Evolutionary conservation across 2,797 vertebrate genomes (phyloP), one percentile per base, ranked within the genome.

Genomic region (Sebastes hubbsi): DNA sequence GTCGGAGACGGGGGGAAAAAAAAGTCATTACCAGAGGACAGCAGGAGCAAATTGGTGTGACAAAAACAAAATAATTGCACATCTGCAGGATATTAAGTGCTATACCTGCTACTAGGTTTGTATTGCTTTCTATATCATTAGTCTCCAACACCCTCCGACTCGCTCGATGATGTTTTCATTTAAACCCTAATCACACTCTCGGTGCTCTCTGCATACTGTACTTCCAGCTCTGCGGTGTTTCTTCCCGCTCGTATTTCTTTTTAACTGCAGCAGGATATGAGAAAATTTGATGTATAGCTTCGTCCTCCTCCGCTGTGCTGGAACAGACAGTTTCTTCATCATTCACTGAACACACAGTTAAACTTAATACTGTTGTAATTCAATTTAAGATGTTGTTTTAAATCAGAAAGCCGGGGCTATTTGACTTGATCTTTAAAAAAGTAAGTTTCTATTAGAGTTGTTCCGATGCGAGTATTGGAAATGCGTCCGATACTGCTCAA

Each of bases 121-220:
- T 76, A 52, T 80, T 72, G 74, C 72, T 77, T 64, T 75, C 77
- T 65, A 0, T 81, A 74, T 89, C 84, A 81, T 89, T 86, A 78
- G 61, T 89, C 69, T 81, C 77, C 20, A 78, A 86, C 81, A 62
- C 34, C 62, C 72, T 78, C 81, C 75, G 73, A 88, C 68, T 5
- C 75, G 62, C 71, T 70, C 72, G 8, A 20, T 83, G 70, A 83
- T 89, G 83, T 85, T 85, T 87, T 89, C 86, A 91, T 91, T 92
- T 85, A 78, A 83, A 80, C 59, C 65, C 67, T 86, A 83, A 89
- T 91, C 87, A 89, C 71, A 81, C 74, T 55, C 64, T 77, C 60
- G 30, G 24, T 5, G 61, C 58, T 12, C 67, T 72, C 24, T 14
- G 2, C 55, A 49, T 62, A 49, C 16, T 54, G 49, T 59, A 71